Evolutionary conservation across 2,888 invertebrate species (phyloP).

Genomic region (Busseola fusca): DNA sequence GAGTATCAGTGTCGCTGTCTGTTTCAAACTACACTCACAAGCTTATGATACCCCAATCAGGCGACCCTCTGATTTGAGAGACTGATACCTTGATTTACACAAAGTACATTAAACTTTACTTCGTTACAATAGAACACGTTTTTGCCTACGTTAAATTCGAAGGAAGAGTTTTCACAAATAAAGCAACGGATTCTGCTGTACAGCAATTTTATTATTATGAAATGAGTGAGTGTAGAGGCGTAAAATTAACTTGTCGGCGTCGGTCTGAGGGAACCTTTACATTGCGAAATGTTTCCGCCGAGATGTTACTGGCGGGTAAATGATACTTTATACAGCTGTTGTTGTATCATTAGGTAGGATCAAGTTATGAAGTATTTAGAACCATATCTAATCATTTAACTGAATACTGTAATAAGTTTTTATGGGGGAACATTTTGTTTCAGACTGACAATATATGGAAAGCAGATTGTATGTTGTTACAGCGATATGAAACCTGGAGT

Average conservation of each 20-base stretch:
- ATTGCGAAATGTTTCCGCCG: conserved; percentile 58
- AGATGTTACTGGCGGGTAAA: conserved; percentile 54
- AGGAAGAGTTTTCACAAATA: conserved; percentile 68
- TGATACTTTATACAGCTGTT: conserved; percentile 57
- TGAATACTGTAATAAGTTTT: conserved; percentile 37
- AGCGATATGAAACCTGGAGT: background rate
- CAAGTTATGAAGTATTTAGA: conserved; percentile 42
- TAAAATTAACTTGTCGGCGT: conserved; percentile 72
- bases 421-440: conserved; percentile 16
- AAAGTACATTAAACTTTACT: conserved; percentile 61
- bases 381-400: conserved; percentile 25
- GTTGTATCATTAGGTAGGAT: conserved; percentile 49
- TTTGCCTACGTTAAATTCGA: conserved; percentile 22
- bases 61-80: conserved; percentile 78
- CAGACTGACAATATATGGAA: conserved; percentile 1
- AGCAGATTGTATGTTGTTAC: background rate
- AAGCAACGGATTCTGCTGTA: conserved; percentile 67
- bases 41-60: conserved; percentile 83
- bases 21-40: conserved; percentile 81
- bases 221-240: conserved; percentile 73
- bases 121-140: conserved; percentile 35
- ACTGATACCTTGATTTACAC: conserved; percentile 55
- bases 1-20: conserved; percentile 78
- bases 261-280: conserved; percentile 59
- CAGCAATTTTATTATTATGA: conserved; percentile 74